Percentiles rank a stretch among this genome's conserved stretches.
These are phyloP conservation scores for Urechis unicinctus DNA, from an alignment of 2,888 invertebrate species.

Conservation along the genomic window DNA sequence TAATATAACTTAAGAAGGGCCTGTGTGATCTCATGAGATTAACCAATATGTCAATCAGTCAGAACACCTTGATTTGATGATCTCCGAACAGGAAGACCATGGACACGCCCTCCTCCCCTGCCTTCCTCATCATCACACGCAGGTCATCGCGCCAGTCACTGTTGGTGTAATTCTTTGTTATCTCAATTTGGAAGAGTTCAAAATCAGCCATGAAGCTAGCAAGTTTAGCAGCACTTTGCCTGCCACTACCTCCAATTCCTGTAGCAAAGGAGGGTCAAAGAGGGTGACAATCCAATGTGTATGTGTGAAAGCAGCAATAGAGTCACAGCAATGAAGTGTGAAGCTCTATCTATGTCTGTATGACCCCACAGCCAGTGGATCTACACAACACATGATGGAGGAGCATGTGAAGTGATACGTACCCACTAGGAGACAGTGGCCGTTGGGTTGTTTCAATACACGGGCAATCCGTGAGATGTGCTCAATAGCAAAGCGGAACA, in stretches of 20 bases:
- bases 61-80: slow-evolving; percentile 46
- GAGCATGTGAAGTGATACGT: neutral
- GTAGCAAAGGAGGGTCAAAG: slow-evolving; percentile 1
- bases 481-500: slow-evolving; percentile 50
- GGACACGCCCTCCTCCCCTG: slow-evolving; percentile 43
- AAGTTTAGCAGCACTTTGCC: slow-evolving; percentile 44
- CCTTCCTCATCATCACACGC: slow-evolving; percentile 38
- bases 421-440: slow-evolving; percentile 43
- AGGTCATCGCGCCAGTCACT: slow-evolving; percentile 47
- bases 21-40: too few species aligned
- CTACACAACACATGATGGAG: neutral
- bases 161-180: slow-evolving; percentile 45
- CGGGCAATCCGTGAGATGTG: slow-evolving; percentile 48
- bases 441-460: slow-evolving; percentile 47
- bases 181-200: slow-evolving; percentile 49
- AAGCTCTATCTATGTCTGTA: neutral
- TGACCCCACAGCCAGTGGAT: neutral
- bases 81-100: slow-evolving; percentile 48
- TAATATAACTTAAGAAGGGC: too few species aligned
- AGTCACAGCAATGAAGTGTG: neutral
- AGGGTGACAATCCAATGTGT: neutral
- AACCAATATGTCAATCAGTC: neutral
- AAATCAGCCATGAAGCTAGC: slow-evolving; percentile 48
- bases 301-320: neutral
- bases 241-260: slow-evolving; percentile 49